These are phyloP conservation scores for Philaethria dido DNA, from an alignment of 2,888 invertebrate genomes.

Conservation along the genomic window DNA sequence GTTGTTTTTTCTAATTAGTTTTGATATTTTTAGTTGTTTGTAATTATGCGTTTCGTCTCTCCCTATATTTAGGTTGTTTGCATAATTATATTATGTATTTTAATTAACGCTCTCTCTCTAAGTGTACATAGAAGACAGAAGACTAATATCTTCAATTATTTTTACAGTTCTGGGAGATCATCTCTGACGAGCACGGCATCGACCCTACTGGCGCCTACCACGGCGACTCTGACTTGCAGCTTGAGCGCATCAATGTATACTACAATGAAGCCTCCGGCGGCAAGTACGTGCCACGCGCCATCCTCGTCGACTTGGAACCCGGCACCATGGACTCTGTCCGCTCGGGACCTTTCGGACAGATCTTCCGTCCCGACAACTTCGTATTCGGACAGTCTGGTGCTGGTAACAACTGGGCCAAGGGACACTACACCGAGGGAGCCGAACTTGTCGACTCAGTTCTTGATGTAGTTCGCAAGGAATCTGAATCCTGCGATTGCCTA, in stretches of 20 bases:
- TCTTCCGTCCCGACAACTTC: conserved; percentile 90
- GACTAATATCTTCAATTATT: conserved; percentile 83
- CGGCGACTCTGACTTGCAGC: conserved; percentile 94
- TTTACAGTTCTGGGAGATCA: conserved; percentile 93
- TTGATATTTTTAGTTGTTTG: background rate
- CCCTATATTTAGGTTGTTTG: background rate
- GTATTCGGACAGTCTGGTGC: conserved; percentile 86
- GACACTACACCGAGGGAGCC: conserved; percentile 88
- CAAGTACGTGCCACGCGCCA: conserved; percentile 76
- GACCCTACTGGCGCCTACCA: conserved; percentile 95
- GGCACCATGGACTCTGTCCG: conserved; percentile 88
- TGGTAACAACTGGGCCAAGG: conserved; percentile 86
- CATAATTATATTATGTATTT: background rate
- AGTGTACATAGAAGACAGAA: conserved; percentile 40
- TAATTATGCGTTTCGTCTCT: background rate
- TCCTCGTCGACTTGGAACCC: conserved; percentile 75
- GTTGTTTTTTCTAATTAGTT: no score
- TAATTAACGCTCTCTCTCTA: no score
- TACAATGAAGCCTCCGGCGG: conserved; percentile 94
- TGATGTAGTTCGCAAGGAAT: conserved; percentile 93
- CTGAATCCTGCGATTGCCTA: conserved; percentile 95
- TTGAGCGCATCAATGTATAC: conserved; percentile 98
- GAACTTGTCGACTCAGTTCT: conserved; percentile 89
- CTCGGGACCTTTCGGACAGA: conserved; percentile 87
- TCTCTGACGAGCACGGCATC: conserved; percentile 97